phyloP scores from a whole-genome alignment of 2,797 vertebrate species.

The Hydrocynus forskahlii region DNA sequence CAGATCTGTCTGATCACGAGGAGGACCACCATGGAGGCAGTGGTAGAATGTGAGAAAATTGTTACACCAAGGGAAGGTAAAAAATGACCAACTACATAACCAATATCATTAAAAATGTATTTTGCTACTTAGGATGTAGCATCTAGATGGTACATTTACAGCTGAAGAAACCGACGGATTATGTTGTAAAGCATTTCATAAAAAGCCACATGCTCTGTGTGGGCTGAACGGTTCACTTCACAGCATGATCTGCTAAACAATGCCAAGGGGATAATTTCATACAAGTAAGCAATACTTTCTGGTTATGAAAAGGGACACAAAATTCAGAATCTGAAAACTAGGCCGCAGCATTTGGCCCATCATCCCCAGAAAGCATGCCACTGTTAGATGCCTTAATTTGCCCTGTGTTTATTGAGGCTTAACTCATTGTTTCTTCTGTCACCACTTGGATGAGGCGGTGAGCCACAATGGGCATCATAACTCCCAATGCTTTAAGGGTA shows the following conservation, averaged over 20 bases:
- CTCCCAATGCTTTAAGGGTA: constrained; percentile 30
- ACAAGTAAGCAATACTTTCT: constrained; percentile 35
- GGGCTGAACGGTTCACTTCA: constrained; percentile 10
- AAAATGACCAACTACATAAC: background rate
- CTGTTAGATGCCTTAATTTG: constrained; percentile 31
- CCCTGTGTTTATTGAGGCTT: constrained; percentile 35
- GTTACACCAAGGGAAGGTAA: no score
- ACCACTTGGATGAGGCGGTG: constrained; percentile 22
- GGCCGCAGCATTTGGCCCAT: background rate
- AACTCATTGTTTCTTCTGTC: constrained; percentile 16
- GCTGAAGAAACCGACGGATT: background rate
- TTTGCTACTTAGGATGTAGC: background rate
- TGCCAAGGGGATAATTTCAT: constrained; percentile 26
- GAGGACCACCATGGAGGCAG: no score
- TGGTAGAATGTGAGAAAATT: no score
- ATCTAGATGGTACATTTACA: background rate
- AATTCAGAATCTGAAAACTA: constrained; percentile 19
- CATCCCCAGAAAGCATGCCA: constrained; percentile 6
- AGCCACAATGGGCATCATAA: constrained; percentile 12
- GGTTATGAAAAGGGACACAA: constrained; percentile 16
- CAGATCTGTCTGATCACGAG: no score
- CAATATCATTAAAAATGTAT: background rate
- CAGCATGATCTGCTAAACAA: constrained; percentile 26
- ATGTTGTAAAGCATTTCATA: background rate
- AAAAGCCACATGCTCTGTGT: constrained; percentile 13